Conservation (phyloP, 2,113 vertebrate genomes). For the Pedionomus torquatus region DNA sequence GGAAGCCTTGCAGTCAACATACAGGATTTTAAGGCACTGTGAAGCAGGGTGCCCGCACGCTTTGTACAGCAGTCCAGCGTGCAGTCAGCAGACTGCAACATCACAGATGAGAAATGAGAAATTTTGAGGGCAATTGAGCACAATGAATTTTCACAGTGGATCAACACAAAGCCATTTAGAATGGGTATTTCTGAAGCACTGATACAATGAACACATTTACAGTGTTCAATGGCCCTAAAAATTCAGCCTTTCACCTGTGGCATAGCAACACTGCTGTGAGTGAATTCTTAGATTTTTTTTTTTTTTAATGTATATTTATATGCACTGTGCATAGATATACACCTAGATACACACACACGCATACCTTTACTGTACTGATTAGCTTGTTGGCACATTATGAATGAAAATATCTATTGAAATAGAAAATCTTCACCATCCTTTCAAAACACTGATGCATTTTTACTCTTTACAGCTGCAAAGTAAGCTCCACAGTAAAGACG, state of each 20-base stretch:
- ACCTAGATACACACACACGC: neutral
- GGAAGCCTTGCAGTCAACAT: neutral
- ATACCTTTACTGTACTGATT: neutral
- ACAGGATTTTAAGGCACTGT: neutral
- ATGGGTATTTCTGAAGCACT: conserved; percentile 53
- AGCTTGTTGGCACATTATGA: neutral
- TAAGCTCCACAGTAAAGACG: neutral
- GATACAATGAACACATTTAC: conserved; percentile 61
- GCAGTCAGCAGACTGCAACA: conserved; percentile 5
- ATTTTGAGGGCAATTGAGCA: conserved; percentile 66
- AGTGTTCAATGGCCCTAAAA: conserved; percentile 54
- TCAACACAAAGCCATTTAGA: conserved; percentile 56
- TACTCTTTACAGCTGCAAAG: neutral
- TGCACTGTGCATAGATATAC: neutral
- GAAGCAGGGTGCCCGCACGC: neutral
- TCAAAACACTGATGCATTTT: neutral
- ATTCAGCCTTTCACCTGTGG: conserved; percentile 46
- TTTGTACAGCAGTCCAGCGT: neutral
- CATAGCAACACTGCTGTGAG: neutral
- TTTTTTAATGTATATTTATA: neutral
- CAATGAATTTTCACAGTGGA: conserved; percentile 58
- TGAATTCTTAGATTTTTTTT: neutral
- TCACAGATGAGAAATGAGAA: conserved; percentile 54
- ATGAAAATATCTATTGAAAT: neutral
- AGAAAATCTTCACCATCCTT: neutral